phyloP scores from a whole-genome alignment of 2,888 invertebrate genomes.

The Lithophane semibrunnea region DNA sequence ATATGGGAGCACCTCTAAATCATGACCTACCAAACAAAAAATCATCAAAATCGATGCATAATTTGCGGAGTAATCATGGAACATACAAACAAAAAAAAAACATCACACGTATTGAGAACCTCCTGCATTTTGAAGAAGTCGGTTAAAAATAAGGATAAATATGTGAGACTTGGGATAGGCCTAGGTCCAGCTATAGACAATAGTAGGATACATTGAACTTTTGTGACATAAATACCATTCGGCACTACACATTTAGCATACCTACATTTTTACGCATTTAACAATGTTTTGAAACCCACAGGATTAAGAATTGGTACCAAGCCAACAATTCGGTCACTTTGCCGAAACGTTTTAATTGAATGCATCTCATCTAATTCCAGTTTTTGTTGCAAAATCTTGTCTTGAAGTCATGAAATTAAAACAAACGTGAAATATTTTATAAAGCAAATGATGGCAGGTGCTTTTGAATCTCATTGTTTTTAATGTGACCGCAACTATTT shows the following conservation, averaged over 20 bases:
- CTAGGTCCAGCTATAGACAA: background rate
- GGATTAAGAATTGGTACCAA: conserved; percentile 44
- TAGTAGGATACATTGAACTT: conserved; percentile 22
- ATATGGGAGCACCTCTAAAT: no score
- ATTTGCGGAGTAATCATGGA: no score
- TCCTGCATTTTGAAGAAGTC: no score
- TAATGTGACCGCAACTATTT: conserved; percentile 41
- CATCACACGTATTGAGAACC: no score
- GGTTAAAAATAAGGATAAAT: background rate
- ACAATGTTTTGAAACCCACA: conserved; percentile 42
- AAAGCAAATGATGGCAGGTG: conserved; percentile 51
- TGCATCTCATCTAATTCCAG: conserved; percentile 48
- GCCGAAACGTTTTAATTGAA: conserved; percentile 42
- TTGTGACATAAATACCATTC: conserved; percentile 20
- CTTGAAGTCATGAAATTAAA: conserved; percentile 19
- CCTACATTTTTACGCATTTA: conserved; percentile 17
- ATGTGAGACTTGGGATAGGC: background rate
- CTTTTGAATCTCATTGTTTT: conserved; percentile 35
- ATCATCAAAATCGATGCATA: no score
- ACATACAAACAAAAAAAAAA: no score
- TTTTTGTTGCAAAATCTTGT: conserved; percentile 35
- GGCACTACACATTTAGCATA: conserved; percentile 8
- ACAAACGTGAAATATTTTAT: conserved; percentile 31
- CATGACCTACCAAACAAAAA: no score
- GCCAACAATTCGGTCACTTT: conserved; percentile 49